Percentiles rank a stretch among this genome's conserved stretches.
phyloP scores from a whole-genome alignment of 2,797 vertebrate genomes.

The Pseudocheirus occidentalis region DNA sequence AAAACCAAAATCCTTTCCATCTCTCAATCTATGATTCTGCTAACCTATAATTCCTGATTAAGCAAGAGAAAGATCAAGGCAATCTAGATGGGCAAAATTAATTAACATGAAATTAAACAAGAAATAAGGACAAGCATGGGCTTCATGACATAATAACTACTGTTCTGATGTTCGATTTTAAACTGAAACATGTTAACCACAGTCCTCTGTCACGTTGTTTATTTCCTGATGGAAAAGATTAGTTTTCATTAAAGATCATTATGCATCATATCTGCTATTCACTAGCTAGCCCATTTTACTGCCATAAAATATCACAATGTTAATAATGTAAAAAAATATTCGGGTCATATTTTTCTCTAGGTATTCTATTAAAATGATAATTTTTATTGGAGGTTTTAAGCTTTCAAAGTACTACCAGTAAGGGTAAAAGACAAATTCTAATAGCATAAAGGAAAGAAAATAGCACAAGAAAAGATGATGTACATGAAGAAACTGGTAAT shows the following conservation, averaged over 20 bases:
- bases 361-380: slow-evolving; percentile 11
- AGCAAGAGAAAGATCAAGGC: background rate
- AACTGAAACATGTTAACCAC: slow-evolving; percentile 42
- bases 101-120: background rate
- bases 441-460: background rate
- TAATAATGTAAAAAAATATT: slow-evolving; percentile 22
- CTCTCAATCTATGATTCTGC: background rate
- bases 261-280: background rate
- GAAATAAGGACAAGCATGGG: background rate
- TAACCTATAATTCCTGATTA: background rate
- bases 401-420: background rate
- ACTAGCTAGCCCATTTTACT: background rate
- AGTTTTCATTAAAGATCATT: slow-evolving; percentile 45
- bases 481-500: background rate
- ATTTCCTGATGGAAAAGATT: background rate
- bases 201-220: background rate
- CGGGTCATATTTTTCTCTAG: slow-evolving; percentile 32
- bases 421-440: background rate
- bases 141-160: background rate
- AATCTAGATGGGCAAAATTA: background rate
- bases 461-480: background rate
- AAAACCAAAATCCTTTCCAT: background rate
- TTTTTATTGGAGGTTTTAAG: background rate
- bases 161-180: slow-evolving; percentile 36
- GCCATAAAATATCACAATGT: slow-evolving; percentile 42